These are phyloP conservation scores for Dallia pectoralis DNA, from an alignment of 2,797 vertebrate species.

Conservation along the genomic window DNA sequence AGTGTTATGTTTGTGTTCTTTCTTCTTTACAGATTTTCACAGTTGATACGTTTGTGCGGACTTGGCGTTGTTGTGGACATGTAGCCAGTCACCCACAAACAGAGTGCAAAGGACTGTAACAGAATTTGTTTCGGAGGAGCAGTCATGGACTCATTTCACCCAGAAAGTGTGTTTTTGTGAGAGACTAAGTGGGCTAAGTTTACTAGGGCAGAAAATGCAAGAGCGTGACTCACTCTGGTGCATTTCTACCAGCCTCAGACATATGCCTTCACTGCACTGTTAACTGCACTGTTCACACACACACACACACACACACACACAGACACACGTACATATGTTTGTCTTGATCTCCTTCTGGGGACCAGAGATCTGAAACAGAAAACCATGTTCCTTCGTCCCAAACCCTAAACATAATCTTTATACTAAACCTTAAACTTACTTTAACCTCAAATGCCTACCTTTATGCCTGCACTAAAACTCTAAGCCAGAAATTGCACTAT, in stretches of 20 bases:
- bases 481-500: too few species aligned
- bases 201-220: conserved; percentile 77
- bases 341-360: too few species aligned
- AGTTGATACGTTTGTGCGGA: conserved; percentile 31
- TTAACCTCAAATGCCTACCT: too few species aligned
- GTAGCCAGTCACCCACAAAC: conserved; percentile 19
- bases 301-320: too few species aligned
- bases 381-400: neutral
- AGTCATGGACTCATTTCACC: conserved; percentile 22
- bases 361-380: too few species aligned
- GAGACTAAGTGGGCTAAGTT: conserved; percentile 66
- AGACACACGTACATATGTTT: conserved; percentile 23
- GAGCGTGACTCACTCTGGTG: conserved; percentile 67
- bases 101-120: conserved; percentile 49
- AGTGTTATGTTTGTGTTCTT: conserved; percentile 7
- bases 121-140: conserved; percentile 37
- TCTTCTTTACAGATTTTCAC: too few species aligned
- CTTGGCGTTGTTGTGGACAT: conserved; percentile 35
- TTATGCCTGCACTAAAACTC: too few species aligned
- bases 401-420: neutral
- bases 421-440: neutral
- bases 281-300: too few species aligned
- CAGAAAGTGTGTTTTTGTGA: neutral
- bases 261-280: conserved; percentile 65
- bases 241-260: conserved; percentile 61